These are phyloP conservation scores for Nanorana parkeri DNA, from an alignment of 2,113 vertebrate species.

Conservation along the genomic window DNA sequence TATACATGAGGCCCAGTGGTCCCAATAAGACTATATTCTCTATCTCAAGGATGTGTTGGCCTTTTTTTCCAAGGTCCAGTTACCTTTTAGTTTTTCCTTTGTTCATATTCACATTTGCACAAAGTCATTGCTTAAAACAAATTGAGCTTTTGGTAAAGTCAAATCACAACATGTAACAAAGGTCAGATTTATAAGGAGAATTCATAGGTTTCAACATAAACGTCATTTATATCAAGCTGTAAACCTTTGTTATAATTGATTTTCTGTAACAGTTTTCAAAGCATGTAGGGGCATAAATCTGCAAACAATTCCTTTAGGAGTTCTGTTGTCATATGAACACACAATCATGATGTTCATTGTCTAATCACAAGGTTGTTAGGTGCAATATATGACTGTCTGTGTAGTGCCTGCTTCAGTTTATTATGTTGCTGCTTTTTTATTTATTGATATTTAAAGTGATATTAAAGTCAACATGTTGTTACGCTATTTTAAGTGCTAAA, in stretches of 20 bases:
- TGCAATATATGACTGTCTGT: not conserved
- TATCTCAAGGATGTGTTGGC: no score
- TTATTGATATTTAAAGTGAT: no score
- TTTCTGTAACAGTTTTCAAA: slow-evolving; percentile 29
- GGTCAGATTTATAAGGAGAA: not conserved
- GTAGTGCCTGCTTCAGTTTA: not conserved
- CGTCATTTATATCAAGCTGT: slow-evolving; percentile 9
- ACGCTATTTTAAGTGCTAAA: no score
- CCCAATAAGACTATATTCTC: no score
- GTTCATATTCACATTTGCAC: no score
- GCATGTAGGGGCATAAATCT: not conserved
- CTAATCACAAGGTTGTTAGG: slow-evolving; percentile 9
- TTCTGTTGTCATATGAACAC: not conserved
- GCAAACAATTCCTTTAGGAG: slow-evolving; percentile 23
- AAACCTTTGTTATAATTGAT: slow-evolving; percentile 24
- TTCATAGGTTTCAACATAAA: slow-evolving; percentile 29
- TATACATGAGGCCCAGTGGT: no score
- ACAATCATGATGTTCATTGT: not conserved
- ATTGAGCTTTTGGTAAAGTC: not conserved
- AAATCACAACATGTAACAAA: not conserved
- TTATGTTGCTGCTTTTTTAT: no score
- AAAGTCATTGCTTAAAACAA: no score
- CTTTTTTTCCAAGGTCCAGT: no score
- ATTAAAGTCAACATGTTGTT: no score
- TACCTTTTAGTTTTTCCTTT: no score